Evolutionary conservation across 2,113 vertebrate genomes (phyloP).

Genomic region (Malurus alboscapulatus): DNA sequence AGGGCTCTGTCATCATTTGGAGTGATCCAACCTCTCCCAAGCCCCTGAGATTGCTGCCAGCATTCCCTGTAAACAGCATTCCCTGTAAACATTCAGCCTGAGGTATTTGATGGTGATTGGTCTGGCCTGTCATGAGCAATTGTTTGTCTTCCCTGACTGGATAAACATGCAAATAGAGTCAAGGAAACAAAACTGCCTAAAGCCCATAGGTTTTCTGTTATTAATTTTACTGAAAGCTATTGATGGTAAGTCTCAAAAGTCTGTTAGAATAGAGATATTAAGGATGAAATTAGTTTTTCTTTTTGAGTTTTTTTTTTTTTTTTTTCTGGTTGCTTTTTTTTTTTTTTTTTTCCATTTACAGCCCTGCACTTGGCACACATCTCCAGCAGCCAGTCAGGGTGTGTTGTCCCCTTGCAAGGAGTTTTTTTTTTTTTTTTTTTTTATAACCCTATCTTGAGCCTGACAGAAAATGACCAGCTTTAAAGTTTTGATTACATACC

Average conservation of each 20-base stretch:
- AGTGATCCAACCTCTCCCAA: background rate
- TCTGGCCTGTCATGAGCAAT: background rate
- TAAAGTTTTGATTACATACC: background rate
- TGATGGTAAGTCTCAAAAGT: background rate
- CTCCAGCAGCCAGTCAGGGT: no score
- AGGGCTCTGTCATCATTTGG: rapidly evolving
- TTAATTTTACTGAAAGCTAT: background rate
- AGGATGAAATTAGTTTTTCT: background rate
- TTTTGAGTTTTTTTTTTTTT: background rate
- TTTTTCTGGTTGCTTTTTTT: background rate
- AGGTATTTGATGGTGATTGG: background rate
- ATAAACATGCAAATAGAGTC: background rate
- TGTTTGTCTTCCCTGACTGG: background rate
- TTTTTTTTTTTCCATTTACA: background rate
- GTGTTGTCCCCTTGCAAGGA: no score
- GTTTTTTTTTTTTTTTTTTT: background rate
- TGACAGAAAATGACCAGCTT: background rate
- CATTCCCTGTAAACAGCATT: background rate
- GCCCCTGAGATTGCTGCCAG: background rate
- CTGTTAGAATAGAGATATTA: background rate
- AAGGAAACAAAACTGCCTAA: background rate
- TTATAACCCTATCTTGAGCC: background rate
- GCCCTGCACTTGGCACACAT: no score
- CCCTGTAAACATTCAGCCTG: background rate
- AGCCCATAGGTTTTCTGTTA: background rate